Evolutionary conservation across 2,888 invertebrate species (phyloP).

Genomic region (Lasioglossum marginatum): DNA sequence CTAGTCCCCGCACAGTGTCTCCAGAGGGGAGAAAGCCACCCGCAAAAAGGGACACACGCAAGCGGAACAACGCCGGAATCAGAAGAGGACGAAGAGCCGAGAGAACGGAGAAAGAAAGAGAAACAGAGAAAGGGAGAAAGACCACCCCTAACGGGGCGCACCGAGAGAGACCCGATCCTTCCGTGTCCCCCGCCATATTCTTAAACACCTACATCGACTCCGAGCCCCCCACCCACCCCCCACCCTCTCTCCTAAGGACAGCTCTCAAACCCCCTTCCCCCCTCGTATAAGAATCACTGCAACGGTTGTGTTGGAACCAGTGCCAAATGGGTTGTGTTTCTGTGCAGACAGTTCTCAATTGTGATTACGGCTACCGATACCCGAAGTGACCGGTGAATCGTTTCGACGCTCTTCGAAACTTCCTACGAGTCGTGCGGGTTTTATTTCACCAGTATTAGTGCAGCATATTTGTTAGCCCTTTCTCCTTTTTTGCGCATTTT

Average conservation of each 20-base stretch:
- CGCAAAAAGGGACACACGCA: slow-evolving; percentile 47
- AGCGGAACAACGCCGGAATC: slow-evolving; percentile 11
- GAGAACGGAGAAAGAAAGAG: slow-evolving; percentile 46
- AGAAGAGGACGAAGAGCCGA: slow-evolving; percentile 24
- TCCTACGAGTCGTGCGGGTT: not conserved
- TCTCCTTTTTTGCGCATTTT: not conserved
- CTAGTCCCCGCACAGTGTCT: slow-evolving; percentile 1
- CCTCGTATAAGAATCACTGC: slow-evolving; percentile 83
- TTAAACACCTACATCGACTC: slow-evolving; percentile 58
- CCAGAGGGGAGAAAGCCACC: slow-evolving; percentile 1
- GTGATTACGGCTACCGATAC: slow-evolving; percentile 43
- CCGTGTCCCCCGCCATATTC: slow-evolving; percentile 70
- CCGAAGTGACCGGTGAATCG: slow-evolving; percentile 24
- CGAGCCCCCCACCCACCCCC: slow-evolving; percentile 45
- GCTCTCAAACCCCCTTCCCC: slow-evolving; percentile 65
- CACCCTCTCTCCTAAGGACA: slow-evolving; percentile 48
- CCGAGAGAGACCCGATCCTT: slow-evolving; percentile 27
- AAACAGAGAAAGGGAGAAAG: slow-evolving; percentile 40
- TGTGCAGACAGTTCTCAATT: slow-evolving; percentile 74
- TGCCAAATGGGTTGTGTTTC: slow-evolving; percentile 81
- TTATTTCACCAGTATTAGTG: not conserved
- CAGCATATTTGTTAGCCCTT: not conserved
- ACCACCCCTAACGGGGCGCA: slow-evolving; percentile 66
- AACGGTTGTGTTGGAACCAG: slow-evolving; percentile 81
- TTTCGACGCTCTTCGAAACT: slow-evolving; percentile 18